Conservation (phyloP, 2,888 invertebrate species). For the Shargacucullia verbasci region DNA sequence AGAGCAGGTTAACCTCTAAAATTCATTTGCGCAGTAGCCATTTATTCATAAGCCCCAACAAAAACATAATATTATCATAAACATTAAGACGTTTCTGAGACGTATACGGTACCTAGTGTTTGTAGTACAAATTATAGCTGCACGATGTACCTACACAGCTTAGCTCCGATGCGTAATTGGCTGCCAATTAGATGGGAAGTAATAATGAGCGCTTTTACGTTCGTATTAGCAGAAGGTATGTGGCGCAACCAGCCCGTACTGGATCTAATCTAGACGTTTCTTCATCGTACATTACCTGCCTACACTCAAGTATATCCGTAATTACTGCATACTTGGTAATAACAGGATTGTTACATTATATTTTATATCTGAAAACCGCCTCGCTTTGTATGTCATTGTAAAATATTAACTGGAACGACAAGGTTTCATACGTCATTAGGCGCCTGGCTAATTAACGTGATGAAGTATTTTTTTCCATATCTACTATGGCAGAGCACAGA, state of each 20-base stretch:
- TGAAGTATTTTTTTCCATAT: no score
- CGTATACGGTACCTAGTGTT: constrained; percentile 2
- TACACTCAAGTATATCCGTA: constrained; percentile 19
- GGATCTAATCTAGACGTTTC: constrained; percentile 51
- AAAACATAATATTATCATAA: no score
- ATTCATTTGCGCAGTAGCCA: no score
- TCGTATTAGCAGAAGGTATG: constrained; percentile 71
- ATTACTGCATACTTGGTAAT: constrained; percentile 22
- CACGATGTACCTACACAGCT: constrained; percentile 35
- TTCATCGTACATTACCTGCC: constrained; percentile 34
- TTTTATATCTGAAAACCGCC: no score
- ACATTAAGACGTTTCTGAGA: no score
- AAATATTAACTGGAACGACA: no score
- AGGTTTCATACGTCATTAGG: no score
- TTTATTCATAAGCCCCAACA: no score
- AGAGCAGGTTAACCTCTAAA: no score
- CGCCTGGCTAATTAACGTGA: no score
- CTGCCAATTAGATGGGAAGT: constrained; percentile 64
- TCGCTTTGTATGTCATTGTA: no score
- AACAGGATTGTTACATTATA: background rate
- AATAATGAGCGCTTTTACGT: constrained; percentile 68
- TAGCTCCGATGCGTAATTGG: constrained; percentile 63
- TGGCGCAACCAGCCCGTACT: constrained; percentile 60
- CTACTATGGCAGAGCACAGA: no score
- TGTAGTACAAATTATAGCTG: constrained; percentile 38